Base-by-base conservation (phyloP, 2,797 vertebrate genomes). In the Poeciliopsis paucimaculata region DNA sequence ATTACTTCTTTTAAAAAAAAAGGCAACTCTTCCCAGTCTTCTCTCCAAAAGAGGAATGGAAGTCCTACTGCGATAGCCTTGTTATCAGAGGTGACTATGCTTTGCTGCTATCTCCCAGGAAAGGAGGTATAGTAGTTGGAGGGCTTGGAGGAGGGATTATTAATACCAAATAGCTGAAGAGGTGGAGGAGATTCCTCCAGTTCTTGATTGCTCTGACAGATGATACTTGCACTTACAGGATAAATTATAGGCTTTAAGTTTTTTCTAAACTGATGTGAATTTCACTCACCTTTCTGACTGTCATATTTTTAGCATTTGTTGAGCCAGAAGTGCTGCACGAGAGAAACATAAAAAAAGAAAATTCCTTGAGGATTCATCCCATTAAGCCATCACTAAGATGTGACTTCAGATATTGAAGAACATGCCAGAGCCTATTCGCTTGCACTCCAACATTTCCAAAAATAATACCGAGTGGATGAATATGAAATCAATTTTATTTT, bases 101-200 rank as follows among this genome's bases (percentile, higher is more conserved):
- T 85, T 78, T 83, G 49, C 81, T 53, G 78, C 75, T 87, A 88
- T 89, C 89, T 92, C 83, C 75, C 75, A 78, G 83, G 74, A 68
- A 77, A 81, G 79, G 85, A 83, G 87, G 87, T 87, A 75, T 77
- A 86, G 88, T 84, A 79, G 74, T 75, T 15, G 6, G 23, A 46
- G 45, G 13, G 45, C 13, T 46, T 46, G 1, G 7, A 43, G 31
- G n/a, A 70, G 60, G 70, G 36, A 26, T 77, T 76, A 82, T 90
- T 92, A 92, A 90, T 93, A 89, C 85, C 90, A 88, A 93, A 93
- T 90, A 79, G 85, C 87, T 88, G 85, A 90, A 84, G 66, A 91
- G 82, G 84, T 91, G 77, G 77, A 84, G 82, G 86, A 82, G 77
- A 88, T 90, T 89, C 82, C 55, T 88, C 80, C 26, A 83, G 87